Conservation (phyloP, 2,113 vertebrate species). For the Gila orcuttii region DNA sequence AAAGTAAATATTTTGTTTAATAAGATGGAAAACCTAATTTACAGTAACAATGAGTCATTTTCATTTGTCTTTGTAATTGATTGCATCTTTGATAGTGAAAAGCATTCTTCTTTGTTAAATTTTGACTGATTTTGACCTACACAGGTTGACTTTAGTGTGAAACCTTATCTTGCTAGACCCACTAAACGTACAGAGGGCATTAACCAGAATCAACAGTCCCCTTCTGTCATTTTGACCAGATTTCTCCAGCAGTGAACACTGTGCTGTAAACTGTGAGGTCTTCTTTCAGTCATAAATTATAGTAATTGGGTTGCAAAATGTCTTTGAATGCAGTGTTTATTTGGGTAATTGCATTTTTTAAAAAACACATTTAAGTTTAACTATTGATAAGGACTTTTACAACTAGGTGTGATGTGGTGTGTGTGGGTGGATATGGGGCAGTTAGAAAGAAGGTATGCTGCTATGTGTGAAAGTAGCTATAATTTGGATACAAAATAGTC, state of each 20-base stretch:
- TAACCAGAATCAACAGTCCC: background rate
- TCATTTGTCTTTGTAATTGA: no score
- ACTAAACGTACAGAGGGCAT: background rate
- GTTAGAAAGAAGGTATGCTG: background rate
- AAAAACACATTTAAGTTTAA: background rate
- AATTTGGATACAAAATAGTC: background rate
- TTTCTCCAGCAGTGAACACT: background rate
- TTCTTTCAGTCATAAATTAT: background rate
- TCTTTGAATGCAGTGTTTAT: conserved; percentile 7
- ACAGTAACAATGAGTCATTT: no score
- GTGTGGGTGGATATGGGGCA: background rate
- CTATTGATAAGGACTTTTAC: background rate
- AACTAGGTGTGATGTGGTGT: background rate
- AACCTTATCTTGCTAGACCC: background rate
- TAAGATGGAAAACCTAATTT: background rate
- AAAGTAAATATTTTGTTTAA: background rate
- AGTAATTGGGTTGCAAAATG: background rate
- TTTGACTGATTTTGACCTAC: no score
- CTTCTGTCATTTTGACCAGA: background rate
- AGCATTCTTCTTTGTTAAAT: no score
- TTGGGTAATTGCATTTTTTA: background rate
- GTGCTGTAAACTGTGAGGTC: background rate
- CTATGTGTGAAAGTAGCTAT: background rate
- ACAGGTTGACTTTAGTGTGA: no score
- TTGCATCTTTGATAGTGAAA: no score